Evolutionary conservation across 2,113 vertebrate species (phyloP), one percentile per base, ranked within the genome.

Genomic region (Perca fluviatilis): DNA sequence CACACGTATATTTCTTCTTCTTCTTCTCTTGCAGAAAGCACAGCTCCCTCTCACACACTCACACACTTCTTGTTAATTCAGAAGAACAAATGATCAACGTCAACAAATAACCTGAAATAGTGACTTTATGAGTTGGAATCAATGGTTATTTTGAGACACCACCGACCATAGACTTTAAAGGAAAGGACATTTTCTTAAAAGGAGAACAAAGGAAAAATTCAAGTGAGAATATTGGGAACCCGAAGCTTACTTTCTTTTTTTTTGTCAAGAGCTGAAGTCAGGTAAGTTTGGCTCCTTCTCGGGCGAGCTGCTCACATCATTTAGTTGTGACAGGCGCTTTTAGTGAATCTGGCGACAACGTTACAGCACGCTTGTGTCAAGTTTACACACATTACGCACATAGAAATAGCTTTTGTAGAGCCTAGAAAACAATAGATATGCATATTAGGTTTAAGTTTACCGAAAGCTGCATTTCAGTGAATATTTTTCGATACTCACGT

Each of bases 1-100:
- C 98, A 99, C 98, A 99, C 98, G 98, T 99, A 99, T 99, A 99
- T 96, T 96, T 99, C 98, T 99, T 99, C 97, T 99, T 98, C 97
- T 98, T 99, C 97, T 98, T 98, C 97, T 99, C 97, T 98, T 99
- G 97, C 97, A 99, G 98, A 99, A 98, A 99, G 98, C 98, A 98
- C 97, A 97, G 97, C 96, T 97, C 97, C 94, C 97, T 97, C 97
- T 97, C 97, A 96, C 96, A 95, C 94, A 94, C 95, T 94, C 95
- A 94, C 95, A 96, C 93, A 96, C 96, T 96, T 97, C 97, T 97
- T 97, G 97, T 97, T 98, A 98, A 99, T 99, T 99, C 97, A 96
- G 96, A 96, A 96, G 97, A 97, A 97, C 97, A 98, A 98, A 98
- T 98, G 97, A 98, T 97, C 97, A 96, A 96, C 97, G 96, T 96